Percentiles rank a stretch among this genome's conserved stretches.
phyloP scores from a whole-genome alignment of 2,797 vertebrate species.

The Lepidocolaptes lacrymiger region DNA sequence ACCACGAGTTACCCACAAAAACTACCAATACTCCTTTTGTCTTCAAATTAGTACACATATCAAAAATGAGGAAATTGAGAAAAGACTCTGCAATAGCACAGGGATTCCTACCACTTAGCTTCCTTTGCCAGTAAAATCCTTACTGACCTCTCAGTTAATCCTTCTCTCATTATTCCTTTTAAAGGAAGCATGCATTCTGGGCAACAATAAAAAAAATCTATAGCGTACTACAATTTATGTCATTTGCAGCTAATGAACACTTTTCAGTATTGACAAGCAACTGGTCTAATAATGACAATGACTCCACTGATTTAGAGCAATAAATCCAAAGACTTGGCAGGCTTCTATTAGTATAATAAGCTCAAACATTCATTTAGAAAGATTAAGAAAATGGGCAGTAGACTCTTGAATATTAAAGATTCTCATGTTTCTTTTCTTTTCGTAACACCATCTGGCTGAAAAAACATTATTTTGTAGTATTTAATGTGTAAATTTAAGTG shows the following conservation, averaged over 20 bases:
- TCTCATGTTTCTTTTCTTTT: slow-evolving; percentile 31
- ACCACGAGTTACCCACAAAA: background rate
- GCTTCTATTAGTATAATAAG: slow-evolving; percentile 64
- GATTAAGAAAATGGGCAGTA: slow-evolving; percentile 59
- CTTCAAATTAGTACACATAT: background rate
- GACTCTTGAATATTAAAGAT: slow-evolving; percentile 7
- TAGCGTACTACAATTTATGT: slow-evolving; percentile 65
- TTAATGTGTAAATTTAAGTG: slow-evolving; percentile 23
- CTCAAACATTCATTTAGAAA: slow-evolving; percentile 66
- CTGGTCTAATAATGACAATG: slow-evolving; percentile 66
- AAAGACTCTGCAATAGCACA: background rate
- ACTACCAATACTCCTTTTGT: background rate
- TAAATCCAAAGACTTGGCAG: slow-evolving; percentile 69
- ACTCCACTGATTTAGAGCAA: slow-evolving; percentile 68
- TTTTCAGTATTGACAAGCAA: slow-evolving; percentile 73
- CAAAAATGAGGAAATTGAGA: slow-evolving; percentile 22
- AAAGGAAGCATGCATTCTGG: slow-evolving; percentile 56
- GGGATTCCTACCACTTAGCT: background rate
- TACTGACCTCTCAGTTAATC: slow-evolving; percentile 59
- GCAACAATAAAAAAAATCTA: slow-evolving; percentile 72
- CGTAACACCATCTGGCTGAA: background rate
- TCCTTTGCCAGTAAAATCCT: slow-evolving; percentile 1
- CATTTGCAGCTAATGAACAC: slow-evolving; percentile 74
- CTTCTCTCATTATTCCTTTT: slow-evolving; percentile 59
- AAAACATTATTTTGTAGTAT: slow-evolving; percentile 3